Evolutionary conservation across 2,797 vertebrate species (phyloP), one percentile per base, ranked within the genome.

Genomic region (Chlorospingus flavigularis): DNA sequence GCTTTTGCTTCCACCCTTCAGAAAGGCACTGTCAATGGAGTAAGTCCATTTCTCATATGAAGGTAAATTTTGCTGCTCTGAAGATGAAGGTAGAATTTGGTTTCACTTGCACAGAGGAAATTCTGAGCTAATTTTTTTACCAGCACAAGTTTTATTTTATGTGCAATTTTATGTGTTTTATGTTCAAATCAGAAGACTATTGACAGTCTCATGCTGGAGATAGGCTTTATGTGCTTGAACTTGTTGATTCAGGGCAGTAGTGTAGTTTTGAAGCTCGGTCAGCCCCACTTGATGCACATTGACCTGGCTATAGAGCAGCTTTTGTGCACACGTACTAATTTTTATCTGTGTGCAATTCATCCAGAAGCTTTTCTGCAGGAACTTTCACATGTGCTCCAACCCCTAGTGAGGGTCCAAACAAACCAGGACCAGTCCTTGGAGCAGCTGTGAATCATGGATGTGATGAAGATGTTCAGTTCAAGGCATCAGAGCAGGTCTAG

Each of bases 1-100:
- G 11, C 11, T 40, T 94, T 75, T 50, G 4, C 28, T 50, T 65
- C 18, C 8, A 31, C 11, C 4, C 2, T 57, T 14, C 19, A 33
- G 31, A 67, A 70, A 28, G 33, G 3, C 0, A 0, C 10, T 77
- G 13, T 63, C 23, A 45, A 10, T 31, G 37, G 17, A 48, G 1
- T 24, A 11, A 14, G 14, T 53, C 43, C 7, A 10, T 77, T 62
- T 47, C 43, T 66, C 25, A 39, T 8, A 17, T 1, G 3, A 67
- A 55, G 13, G 17, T 17, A 77, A 37, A 70, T 85, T 85, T 80
- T 88, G 3, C 37, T 63, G 35, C 45, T 67, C 19, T 68, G 39
- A 83, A 90, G 31, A 57, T 60, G 18, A 66, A 58, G 16, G 21
- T 53, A 63, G 30, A 86, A 67, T 88, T 76, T 50, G 23, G 4